phyloP scores from a whole-genome alignment of 2,888 invertebrate genomes.

The Onchidella celtica region DNA sequence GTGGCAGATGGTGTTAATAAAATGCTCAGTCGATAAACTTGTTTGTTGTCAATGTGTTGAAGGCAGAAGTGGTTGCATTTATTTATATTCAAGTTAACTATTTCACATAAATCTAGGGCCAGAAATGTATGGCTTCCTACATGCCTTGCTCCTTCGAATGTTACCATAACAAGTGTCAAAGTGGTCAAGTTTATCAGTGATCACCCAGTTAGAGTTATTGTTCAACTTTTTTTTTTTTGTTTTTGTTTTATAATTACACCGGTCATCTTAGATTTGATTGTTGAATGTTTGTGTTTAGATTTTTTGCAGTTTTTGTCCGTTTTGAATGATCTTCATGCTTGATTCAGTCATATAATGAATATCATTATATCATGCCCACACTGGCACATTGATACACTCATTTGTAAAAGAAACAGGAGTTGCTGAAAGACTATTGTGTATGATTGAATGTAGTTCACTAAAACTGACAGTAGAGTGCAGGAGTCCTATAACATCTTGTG shows the following conservation, averaged over 20 bases:
- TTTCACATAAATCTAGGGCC: neutral
- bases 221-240: neutral
- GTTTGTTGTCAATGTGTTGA: constrained; percentile 20
- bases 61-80: neutral
- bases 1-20: constrained; percentile 16
- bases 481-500: too few relatives aligned
- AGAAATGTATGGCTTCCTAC: neutral
- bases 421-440: too few relatives aligned
- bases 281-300: neutral
- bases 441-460: too few relatives aligned
- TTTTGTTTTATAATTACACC: too few relatives aligned
- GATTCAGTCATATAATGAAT: neutral
- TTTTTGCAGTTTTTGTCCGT: neutral
- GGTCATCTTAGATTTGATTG: neutral
- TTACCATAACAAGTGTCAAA: neutral
- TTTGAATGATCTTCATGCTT: too few relatives aligned
- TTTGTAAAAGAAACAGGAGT: too few relatives aligned
- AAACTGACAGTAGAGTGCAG: too few relatives aligned
- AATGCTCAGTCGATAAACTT: constrained; percentile 14
- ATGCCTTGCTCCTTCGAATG: neutral
- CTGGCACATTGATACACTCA: too few relatives aligned
- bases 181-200: neutral
- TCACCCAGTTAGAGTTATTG: neutral
- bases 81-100: neutral
- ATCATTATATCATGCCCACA: neutral